A percentile compares a stretch with the other conserved stretches of the same genome.
These are phyloP conservation scores for Castor canadensis DNA, from an alignment of 2,113 vertebrate genomes.

Conservation along the genomic window DNA sequence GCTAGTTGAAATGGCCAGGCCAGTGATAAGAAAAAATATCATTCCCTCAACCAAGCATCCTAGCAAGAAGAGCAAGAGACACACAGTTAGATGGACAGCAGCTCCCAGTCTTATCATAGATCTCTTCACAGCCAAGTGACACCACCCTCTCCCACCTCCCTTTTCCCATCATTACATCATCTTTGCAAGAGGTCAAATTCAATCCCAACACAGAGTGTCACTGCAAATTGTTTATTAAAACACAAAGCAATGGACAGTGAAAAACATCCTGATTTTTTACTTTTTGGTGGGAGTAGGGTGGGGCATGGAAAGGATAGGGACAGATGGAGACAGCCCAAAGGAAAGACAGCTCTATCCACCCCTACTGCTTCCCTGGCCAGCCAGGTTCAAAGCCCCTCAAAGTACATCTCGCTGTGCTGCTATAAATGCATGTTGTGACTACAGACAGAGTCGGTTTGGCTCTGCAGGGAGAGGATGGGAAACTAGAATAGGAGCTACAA, in stretches of 20 bases:
- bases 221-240: constrained; percentile 84
- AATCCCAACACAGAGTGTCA: constrained; percentile 72
- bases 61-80: constrained; percentile 57
- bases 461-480: background rate
- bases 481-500: background rate
- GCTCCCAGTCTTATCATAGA: background rate
- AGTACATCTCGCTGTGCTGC: background rate
- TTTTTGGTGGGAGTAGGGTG: constrained; percentile 61
- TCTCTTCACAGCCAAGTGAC: constrained; percentile 56
- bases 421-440: background rate
- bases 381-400: constrained; percentile 57
- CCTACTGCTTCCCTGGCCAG: constrained; percentile 67
- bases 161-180: constrained; percentile 57
- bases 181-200: constrained; percentile 32
- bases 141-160: constrained; percentile 69
- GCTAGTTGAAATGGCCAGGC: constrained; percentile 76
- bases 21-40: constrained; percentile 65
- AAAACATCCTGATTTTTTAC: constrained; percentile 79
- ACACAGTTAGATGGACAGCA: constrained; percentile 68
- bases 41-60: constrained; percentile 77
- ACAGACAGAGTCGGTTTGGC: constrained; percentile 17
- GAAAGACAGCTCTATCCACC: constrained; percentile 60
- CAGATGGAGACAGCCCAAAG: constrained; percentile 65
- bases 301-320: constrained; percentile 43
- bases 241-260: constrained; percentile 83